Evolutionary conservation across 2,888 invertebrate species (phyloP).

Genomic region (Agrochola circellaris): DNA sequence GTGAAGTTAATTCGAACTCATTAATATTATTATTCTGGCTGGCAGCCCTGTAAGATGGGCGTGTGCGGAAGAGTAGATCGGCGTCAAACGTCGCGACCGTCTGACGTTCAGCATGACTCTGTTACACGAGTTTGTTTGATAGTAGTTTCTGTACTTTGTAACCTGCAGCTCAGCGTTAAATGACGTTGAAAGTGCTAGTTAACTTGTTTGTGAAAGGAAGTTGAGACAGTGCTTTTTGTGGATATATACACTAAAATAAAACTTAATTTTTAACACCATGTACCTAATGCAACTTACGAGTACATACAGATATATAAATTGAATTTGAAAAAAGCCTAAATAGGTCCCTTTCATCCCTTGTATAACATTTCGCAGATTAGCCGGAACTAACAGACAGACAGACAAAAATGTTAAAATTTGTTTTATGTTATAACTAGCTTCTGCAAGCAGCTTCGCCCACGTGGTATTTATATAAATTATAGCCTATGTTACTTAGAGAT

Average conservation of each 20-base stretch:
- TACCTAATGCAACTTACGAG: not conserved
- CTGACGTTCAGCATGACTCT: conserved; percentile 39
- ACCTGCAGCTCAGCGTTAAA: conserved; percentile 23
- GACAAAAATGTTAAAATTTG: too few species aligned
- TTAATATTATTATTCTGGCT: conserved; percentile 50
- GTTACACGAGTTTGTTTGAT: conserved; percentile 43
- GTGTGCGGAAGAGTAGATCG: conserved; percentile 43
- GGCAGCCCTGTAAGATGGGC: conserved; percentile 57
- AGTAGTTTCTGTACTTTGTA: conserved; percentile 19
- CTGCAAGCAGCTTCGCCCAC: too few species aligned
- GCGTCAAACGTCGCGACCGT: conserved; percentile 46
- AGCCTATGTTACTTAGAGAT: too few species aligned
- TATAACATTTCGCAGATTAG: too few species aligned
- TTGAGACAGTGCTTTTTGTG: not conserved
- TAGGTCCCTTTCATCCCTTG: too few species aligned
- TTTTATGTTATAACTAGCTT: too few species aligned
- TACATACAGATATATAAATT: not conserved
- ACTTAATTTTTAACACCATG: not conserved
- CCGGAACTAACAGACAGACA: too few species aligned
- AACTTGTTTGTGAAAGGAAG: not conserved
- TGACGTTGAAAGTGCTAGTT: not conserved
- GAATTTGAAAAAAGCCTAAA: not conserved
- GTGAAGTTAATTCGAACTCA: conserved; percentile 43
- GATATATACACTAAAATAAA: not conserved
- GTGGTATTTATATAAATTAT: too few species aligned